Base-by-base conservation (phyloP, 2,888 invertebrate genomes). In the Adelphocoris suturalis region DNA sequence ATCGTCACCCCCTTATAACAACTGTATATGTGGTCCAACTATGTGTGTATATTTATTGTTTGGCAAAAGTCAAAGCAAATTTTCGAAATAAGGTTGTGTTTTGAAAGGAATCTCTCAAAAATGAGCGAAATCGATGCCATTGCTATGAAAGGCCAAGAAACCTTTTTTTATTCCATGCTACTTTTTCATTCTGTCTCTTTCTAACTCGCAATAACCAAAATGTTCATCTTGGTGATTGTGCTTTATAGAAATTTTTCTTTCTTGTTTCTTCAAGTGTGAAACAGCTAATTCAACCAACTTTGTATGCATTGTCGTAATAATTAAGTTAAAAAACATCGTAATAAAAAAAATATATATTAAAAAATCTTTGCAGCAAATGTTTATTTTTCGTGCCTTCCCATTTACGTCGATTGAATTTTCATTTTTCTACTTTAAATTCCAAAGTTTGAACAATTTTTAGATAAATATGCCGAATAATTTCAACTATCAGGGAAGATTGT, bases 251-350 rank as follows among this genome's bases (percentile, higher is more conserved):
- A 14, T 78, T 78, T 80, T 80, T 80, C 19, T 46, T 80, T 80
- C 16, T 46, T 19, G 0, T 23, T 82, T 86, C 76, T 46, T 86
- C 48, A 47, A 68, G 23, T 75, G 46, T 86, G 68, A 47, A 86
- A 47, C 86, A 86, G 86, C 76, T 86, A 86, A 86, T 86, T 86
- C 86, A 86, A 86, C 86, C 86, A 86, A 86, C 68, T 86, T 75
- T 76, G 85, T 85, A 57, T 85, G 23, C 19, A 16, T n/a, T 48
- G 82, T 82, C 23, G 23, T 52, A 37, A 37, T 37, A 4, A 37
- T 37, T 37, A 7, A 37, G 37, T 52, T 52, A 48, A 12, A 37
- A 80, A 80, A 82, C 48, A 47, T 47, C 23, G 19, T 19, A 80
- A 52, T 23, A 68, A 68, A 23, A 11, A 23, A 19, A 23, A 68